These are phyloP conservation scores for Selene dorsalis DNA, from an alignment of 2,797 vertebrate genomes.

Conservation along the genomic window DNA sequence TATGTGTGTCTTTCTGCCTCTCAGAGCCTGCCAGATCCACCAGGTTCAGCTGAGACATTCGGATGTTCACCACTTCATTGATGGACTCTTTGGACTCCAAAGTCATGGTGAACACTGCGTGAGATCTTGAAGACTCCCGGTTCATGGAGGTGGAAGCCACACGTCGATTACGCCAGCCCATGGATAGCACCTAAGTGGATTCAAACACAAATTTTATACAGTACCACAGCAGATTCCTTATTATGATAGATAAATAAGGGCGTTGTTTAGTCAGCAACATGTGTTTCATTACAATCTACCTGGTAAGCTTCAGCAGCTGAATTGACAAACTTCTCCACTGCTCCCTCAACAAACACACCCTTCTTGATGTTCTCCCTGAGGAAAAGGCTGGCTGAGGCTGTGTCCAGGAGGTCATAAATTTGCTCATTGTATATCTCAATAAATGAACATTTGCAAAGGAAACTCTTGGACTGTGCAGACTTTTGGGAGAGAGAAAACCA, in stretches of 20 bases:
- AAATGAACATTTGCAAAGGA: conserved; percentile 98
- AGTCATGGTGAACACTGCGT: conserved; percentile 95
- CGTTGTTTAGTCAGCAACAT: not conserved
- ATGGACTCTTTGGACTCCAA: conserved; percentile 94
- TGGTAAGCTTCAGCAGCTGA: conserved; percentile 96
- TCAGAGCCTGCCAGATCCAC: conserved; percentile 97
- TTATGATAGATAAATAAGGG: no score
- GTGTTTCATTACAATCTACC: conserved; percentile 77
- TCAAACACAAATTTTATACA: conserved; percentile 15
- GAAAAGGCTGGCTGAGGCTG: conserved; percentile 92
- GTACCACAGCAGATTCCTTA: no score
- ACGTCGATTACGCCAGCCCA: conserved; percentile 94
- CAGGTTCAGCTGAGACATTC: conserved; percentile 93
- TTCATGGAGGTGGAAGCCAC: conserved; percentile 99
- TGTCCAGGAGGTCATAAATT: conserved; percentile 96
- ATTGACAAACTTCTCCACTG: conserved; percentile 91
- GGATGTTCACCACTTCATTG: conserved; percentile 92
- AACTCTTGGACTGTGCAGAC: conserved; percentile 90
- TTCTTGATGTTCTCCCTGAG: conserved; percentile 96
- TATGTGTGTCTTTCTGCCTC: conserved; percentile 93
- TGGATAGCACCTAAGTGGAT: conserved; percentile 88
- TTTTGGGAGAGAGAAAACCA: conserved; percentile 56
- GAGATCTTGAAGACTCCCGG: conserved; percentile 95
- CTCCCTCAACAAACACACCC: conserved; percentile 96
- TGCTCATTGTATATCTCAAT: conserved; percentile 99